A percentile compares a stretch with the other conserved stretches of the same genome.
phyloP scores from a whole-genome alignment of 2,113 vertebrate species.

The Fregetta grallaria region DNA sequence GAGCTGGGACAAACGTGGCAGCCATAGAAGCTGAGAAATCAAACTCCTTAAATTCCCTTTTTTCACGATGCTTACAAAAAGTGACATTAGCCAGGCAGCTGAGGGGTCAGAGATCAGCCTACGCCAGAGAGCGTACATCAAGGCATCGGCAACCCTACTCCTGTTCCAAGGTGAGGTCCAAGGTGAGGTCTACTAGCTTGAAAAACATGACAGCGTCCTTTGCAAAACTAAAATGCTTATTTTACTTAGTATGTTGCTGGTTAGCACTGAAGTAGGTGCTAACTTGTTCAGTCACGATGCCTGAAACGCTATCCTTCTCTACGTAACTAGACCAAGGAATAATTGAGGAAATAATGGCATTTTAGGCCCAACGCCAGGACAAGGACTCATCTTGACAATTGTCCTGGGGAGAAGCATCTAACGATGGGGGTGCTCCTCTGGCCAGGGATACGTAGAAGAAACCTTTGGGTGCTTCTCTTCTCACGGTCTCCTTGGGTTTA shows the following conservation, averaged over 20 bases:
- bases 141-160: not conserved
- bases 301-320: not conserved
- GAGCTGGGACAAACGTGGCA: not conserved
- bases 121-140: too few relatives aligned
- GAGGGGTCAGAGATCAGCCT: not conserved
- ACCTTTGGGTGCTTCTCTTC: not conserved
- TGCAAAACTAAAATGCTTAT: too few relatives aligned
- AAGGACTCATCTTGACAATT: rapidly evolving
- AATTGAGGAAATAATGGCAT: not conserved
- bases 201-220: too few relatives aligned
- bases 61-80: not conserved
- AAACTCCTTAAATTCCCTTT: not conserved
- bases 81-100: not conserved
- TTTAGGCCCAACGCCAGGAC: not conserved
- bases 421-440: not conserved
- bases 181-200: not conserved
- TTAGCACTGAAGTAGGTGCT: not conserved
- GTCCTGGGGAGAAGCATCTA: not conserved
- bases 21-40: not conserved
- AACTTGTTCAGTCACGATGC: rapidly evolving
- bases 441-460: not conserved
- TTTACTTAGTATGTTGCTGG: not conserved
- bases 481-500: not conserved
- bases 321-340: not conserved
- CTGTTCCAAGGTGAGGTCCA: rapidly evolving